Evolutionary conservation across 1,140 invertebrate genomes (phyloP), one percentile per base, ranked within the genome.

Genomic region (Leptinotarsa undecemlineata): DNA sequence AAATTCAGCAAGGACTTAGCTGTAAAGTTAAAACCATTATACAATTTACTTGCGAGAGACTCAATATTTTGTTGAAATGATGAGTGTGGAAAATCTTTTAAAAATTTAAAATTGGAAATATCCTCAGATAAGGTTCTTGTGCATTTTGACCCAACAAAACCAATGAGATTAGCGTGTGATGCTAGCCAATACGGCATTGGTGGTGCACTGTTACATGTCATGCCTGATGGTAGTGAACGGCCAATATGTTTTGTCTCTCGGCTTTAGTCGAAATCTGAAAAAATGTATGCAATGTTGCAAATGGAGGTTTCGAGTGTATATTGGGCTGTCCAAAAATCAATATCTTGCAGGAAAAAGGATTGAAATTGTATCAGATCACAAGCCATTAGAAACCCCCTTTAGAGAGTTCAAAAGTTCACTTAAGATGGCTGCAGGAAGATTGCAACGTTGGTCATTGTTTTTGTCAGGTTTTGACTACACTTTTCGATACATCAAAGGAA

Each of bases 241-340:
- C 86, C 87, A 2, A 86, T 90, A 20, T 82, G 82, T 14, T 89
- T 80, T 80, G 86, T 84, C 0, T 89, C 87, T 19, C 79, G 85
- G 33, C 84, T 86, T 4, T 79, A 90, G 13, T 85, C 79, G 19
- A 57, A 67, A 11, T 78, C 86, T 4, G 86, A 91, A 79, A 77
- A 81, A 75, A 87, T 86, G 14, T 90, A 90, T 78, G 79, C 82
- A n/a, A 85, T 88, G 71, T 79, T 88, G 8, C 87, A 91, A 57
- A 86, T 86, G 76, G 89, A 91, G 81, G 87, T 83, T 0, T 80
- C 88, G 13, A 83, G 84, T 5, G 84, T 90, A 15, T 15, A 60
- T 60, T 60, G 57, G 57, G 57, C 14, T 11, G 57, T 60, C 3
- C 19, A 15, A 17, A 60, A 60, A 60, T 19, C 51, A 60, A 3